Percentiles rank a stretch among this genome's conserved stretches.
phyloP scores from a whole-genome alignment of 2,888 invertebrate species.

The Eucera pruinosa region DNA sequence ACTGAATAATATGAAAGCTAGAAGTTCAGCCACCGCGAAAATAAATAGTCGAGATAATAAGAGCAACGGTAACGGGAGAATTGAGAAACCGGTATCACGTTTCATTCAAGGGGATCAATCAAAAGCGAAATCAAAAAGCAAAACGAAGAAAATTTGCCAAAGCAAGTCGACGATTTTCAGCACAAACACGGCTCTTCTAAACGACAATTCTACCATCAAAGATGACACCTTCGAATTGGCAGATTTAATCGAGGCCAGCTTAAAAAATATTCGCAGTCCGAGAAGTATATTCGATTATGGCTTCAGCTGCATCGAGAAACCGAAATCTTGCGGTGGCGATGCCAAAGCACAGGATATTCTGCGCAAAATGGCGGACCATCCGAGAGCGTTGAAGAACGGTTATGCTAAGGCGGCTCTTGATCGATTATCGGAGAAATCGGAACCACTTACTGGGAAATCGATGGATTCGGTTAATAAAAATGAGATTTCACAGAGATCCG shows the following conservation, averaged over 20 bases:
- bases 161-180: slow-evolving; percentile 57
- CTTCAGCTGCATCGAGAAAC: slow-evolving; percentile 50
- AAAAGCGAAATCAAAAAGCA: slow-evolving; percentile 22
- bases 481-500: neutral
- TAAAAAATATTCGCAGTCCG: slow-evolving; percentile 61
- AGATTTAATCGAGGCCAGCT: slow-evolving; percentile 63
- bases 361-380: slow-evolving; percentile 3
- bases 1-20: slow-evolving; percentile 1
- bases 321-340: slow-evolving; percentile 41
- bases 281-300: slow-evolving; percentile 61
- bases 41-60: no score
- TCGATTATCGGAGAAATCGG: slow-evolving; percentile 63
- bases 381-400: slow-evolving; percentile 21
- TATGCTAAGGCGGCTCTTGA: slow-evolving; percentile 30
- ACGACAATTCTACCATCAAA: slow-evolving; percentile 13
- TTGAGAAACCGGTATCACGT: slow-evolving; percentile 5
- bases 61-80: no score
- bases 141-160: slow-evolving; percentile 44
- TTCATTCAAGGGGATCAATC: neutral
- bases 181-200: slow-evolving; percentile 10
- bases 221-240: slow-evolving; percentile 54
- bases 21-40: neutral
- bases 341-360: neutral
- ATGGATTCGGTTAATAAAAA: slow-evolving; percentile 16
- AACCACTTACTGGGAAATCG: slow-evolving; percentile 49